These are phyloP conservation scores for Pelusios castaneus DNA, from an alignment of 2,113 vertebrate genomes.

Conservation along the genomic window DNA sequence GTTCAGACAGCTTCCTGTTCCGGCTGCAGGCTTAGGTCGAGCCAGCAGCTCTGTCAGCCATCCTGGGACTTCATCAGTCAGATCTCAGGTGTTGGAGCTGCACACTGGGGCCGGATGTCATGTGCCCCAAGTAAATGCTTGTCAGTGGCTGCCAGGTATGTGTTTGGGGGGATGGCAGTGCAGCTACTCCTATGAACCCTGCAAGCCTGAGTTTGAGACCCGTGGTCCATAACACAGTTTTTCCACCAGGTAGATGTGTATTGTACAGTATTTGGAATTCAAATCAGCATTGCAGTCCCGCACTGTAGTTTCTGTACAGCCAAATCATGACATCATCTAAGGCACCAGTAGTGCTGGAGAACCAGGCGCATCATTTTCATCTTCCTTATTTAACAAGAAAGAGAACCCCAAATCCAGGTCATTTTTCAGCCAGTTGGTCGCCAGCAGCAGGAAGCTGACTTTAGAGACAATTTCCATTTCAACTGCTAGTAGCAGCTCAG, in stretches of 20 bases:
- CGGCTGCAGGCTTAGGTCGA: too few relatives aligned
- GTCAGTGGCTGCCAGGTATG: too few relatives aligned
- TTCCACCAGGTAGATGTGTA: accelerated
- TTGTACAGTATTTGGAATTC: background rate
- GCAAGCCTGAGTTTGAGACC: too few relatives aligned
- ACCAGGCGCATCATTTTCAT: background rate
- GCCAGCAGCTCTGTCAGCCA: too few relatives aligned
- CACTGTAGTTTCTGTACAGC: background rate
- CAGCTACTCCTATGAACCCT: too few relatives aligned
- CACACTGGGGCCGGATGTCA: too few relatives aligned
- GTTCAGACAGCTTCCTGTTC: too few relatives aligned
- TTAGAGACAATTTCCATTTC: background rate
- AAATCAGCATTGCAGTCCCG: background rate
- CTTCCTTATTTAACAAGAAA: background rate
- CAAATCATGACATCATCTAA: accelerated
- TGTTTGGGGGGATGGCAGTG: too few relatives aligned
- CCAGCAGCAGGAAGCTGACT: background rate
- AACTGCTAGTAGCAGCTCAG: background rate
- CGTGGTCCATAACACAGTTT: background rate
- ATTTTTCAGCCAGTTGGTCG: background rate
- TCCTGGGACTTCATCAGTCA: too few relatives aligned
- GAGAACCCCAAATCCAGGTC: background rate
- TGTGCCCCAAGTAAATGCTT: too few relatives aligned
- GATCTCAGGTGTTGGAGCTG: too few relatives aligned
- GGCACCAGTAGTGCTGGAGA: background rate